Conservation (phyloP, 35 echinoderm and acorn worm species). For the Apostichopus japonicus region DNA sequence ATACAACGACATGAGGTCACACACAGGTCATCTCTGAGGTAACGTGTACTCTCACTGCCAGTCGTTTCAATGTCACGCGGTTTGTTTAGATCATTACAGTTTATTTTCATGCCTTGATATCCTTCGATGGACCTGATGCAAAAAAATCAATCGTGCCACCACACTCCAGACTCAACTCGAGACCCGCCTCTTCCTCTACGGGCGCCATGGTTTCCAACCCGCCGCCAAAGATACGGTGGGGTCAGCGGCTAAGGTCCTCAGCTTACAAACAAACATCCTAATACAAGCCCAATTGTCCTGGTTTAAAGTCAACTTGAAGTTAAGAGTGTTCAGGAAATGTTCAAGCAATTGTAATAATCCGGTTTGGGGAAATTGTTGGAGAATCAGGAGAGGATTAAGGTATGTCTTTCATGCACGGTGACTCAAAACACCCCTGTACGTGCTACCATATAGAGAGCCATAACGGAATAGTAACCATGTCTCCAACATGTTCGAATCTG, state of each 20-base stretch:
- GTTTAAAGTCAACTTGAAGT: conserved; percentile 44
- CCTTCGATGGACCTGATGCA: conserved; percentile 17
- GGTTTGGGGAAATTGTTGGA: conserved; percentile 42
- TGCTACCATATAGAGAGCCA: background rate
- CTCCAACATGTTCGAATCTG: background rate
- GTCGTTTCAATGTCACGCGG: background rate
- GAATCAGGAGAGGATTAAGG: background rate
- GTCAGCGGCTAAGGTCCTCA: conserved; percentile 33
- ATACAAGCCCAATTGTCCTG: conserved; percentile 48
- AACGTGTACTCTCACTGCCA: conserved; percentile 5
- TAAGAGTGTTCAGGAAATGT: conserved; percentile 28
- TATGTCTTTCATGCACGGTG: conserved; percentile 17
- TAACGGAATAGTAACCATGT: conserved; percentile 3
- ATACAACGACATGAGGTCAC: conserved; percentile 5
- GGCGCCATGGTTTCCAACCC: conserved; percentile 20
- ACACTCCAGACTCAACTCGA: conserved; percentile 10
- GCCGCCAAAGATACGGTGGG: conserved; percentile 43
- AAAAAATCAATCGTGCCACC: conserved; percentile 20
- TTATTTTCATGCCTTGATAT: background rate
- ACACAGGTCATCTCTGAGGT: conserved; percentile 3
- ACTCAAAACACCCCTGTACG: conserved; percentile 16
- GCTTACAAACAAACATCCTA: conserved; percentile 48
- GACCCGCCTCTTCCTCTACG: conserved; percentile 34
- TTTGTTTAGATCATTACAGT: background rate
- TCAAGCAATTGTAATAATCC: conserved; percentile 27